Percentiles rank a stretch among this genome's conserved stretches.
Conservation (phyloP, 2,888 invertebrate genomes). For the Xanthia togata region DNA sequence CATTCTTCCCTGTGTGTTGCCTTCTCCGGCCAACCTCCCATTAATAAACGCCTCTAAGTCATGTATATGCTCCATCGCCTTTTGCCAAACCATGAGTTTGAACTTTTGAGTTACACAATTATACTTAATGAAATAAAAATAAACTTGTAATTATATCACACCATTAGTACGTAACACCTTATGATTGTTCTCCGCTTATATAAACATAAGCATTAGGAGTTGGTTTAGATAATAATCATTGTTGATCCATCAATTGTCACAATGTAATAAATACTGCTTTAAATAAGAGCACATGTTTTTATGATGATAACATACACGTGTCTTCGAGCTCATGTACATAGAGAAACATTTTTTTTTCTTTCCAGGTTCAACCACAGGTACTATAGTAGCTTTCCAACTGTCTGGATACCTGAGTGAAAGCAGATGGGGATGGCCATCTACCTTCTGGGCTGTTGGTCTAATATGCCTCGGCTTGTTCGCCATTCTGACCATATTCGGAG, state of each 20-base stretch:
- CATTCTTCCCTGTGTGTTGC: background rate
- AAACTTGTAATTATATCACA: background rate
- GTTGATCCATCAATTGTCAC: background rate
- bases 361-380: slow-evolving; percentile 92
- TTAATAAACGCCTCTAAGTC: background rate
- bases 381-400: slow-evolving; percentile 91
- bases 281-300: slow-evolving; percentile 3
- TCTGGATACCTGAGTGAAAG: slow-evolving; percentile 91
- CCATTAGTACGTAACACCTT: background rate
- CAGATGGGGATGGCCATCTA: slow-evolving; percentile 91
- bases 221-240: background rate
- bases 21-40: background rate
- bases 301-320: slow-evolving; percentile 10
- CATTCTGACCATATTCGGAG: slow-evolving; percentile 84
- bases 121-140: background rate
- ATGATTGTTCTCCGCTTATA: background rate
- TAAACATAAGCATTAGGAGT: background rate
- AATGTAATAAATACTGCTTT: background rate
- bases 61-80: background rate
- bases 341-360: background rate
- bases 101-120: background rate
- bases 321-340: background rate
- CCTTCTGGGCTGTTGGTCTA: slow-evolving; percentile 91
- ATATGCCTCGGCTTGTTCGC: slow-evolving; percentile 87
- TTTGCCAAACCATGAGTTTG: background rate